Evolutionary conservation across 2,113 vertebrate genomes (phyloP).

Genomic region (Megaleporinus macrocephalus): DNA sequence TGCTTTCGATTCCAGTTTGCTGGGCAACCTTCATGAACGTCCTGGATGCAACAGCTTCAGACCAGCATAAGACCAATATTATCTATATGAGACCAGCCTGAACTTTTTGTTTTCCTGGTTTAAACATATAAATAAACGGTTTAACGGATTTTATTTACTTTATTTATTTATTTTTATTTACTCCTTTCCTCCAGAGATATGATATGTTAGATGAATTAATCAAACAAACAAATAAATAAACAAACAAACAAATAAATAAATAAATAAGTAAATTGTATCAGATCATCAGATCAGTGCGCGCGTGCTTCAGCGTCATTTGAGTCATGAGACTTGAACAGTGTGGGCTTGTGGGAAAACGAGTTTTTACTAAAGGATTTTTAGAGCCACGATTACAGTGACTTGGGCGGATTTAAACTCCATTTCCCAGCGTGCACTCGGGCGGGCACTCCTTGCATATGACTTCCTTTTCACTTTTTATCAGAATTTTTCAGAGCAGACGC

Average conservation of each 20-base stretch:
- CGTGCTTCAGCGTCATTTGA: slow-evolving; percentile 44
- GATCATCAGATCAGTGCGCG: slow-evolving; percentile 25
- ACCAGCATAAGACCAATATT: too few species aligned
- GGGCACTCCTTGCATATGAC: slow-evolving; percentile 57
- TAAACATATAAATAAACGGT: too few species aligned
- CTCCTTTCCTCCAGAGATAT: too few species aligned
- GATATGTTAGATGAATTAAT: too few species aligned
- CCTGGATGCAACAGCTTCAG: too few species aligned
- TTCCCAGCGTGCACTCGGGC: slow-evolving; percentile 61
- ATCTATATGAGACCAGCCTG: too few species aligned
- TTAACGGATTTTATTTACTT: too few species aligned
- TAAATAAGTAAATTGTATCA: not conserved
- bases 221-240: too few species aligned
- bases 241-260: not conserved
- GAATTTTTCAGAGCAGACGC: slow-evolving; percentile 44
- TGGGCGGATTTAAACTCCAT: slow-evolving; percentile 52
- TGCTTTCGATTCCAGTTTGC: too few species aligned
- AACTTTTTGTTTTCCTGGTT: too few species aligned
- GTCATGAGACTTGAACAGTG: slow-evolving; percentile 63
- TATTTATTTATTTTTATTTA: too few species aligned
- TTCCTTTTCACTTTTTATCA: slow-evolving; percentile 60
- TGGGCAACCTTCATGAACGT: too few species aligned
- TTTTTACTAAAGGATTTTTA: not conserved
- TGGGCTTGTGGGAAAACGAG: slow-evolving; percentile 65
- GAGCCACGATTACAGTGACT: accelerated